Evolutionary conservation across 2,888 invertebrate species (phyloP), one percentile per base, ranked within the genome.

Genomic region (Drosophila birchii): DNA sequence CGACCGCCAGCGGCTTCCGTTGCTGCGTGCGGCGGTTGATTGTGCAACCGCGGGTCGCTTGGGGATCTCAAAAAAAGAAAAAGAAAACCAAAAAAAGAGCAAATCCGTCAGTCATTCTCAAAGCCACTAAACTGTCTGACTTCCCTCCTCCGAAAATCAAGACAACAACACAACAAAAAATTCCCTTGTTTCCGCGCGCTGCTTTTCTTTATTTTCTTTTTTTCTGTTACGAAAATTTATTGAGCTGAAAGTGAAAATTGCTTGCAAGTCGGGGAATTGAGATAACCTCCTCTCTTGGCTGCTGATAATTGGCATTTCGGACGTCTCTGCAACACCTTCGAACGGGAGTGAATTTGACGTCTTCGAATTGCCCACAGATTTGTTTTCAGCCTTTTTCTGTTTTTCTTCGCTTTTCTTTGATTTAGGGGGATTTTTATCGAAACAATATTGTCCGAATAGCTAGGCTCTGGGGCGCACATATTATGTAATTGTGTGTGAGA

Each of bases 201-300:
- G 20, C 20, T 44, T 43, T 44, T 43, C 26, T 60, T 62, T 18
- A 26, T 36, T 64, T 47, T 47, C 29, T 47, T 47, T 73, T 67
- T 67, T 66, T 26, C 4, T 38, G 71, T 80, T 76, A 78, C 75
- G 74, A 75, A 78, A 80, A 79, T 87, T 88, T 81, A 81, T 88
- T 81, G 83, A 79, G 76, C 72, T 75, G 78, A 90, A 90, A 88
- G 89, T 90, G 89, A 90, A 90, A 90, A 90, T 86, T 86, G 76
- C 63, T 75, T 56, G 69, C 56, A 60, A 67, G 51, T 51, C 51
- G 45, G 64, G 66, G 74, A 68, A 54, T 47, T 39, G 41, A 51
- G 84, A 80, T 81, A 72, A 85, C 79, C 84, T 51, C 47, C 36
- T 49, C 38, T 16, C 56, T 29, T 29, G 41, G 76, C 81, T 76